A percentile compares a stretch with the other conserved stretches of the same genome.
Evolutionary conservation across 2,797 vertebrate genomes (phyloP).

Genomic region (Lepus townsendii): DNA sequence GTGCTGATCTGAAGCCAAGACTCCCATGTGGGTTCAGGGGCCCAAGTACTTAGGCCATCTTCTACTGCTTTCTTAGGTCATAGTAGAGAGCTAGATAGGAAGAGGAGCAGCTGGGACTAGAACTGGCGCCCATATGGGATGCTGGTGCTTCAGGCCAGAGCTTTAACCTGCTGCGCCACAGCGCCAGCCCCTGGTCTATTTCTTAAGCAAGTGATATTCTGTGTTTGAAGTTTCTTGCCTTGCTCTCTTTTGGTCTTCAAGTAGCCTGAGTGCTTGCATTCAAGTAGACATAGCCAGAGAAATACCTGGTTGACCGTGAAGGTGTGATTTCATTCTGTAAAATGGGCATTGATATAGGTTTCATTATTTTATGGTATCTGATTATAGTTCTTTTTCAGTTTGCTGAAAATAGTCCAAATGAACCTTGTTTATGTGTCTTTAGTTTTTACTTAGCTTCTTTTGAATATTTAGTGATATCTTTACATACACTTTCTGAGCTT

Average conservation of each 20-base stretch:
- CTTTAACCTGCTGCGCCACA: not conserved
- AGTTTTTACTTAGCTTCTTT: conserved; percentile 56
- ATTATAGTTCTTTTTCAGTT: conserved; percentile 50
- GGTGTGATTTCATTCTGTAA: conserved; percentile 66
- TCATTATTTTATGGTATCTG: conserved; percentile 53
- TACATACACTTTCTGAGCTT: conserved; percentile 20
- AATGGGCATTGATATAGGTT: conserved; percentile 24
- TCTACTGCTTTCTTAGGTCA: no score
- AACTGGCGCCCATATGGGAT: no score
- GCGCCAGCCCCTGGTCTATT: not conserved
- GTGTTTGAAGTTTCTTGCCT: conserved; percentile 60
- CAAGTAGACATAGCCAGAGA: conserved; percentile 7
- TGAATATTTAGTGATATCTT: conserved; percentile 30
- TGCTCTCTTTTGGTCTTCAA: conserved; percentile 59
- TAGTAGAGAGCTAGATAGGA: no score
- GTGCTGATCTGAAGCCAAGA: no score
- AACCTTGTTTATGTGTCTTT: conserved; percentile 51
- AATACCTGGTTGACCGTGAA: conserved; percentile 43
- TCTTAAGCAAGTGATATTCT: conserved; percentile 46
- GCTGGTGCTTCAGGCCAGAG: no score
- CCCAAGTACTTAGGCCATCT: no score
- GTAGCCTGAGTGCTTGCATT: conserved; percentile 47
- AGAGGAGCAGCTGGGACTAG: no score
- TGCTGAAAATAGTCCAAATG: conserved; percentile 55
- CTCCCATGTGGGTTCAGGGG: no score